A percentile compares a stretch with the other conserved stretches of the same genome.
Conservation (phyloP, 2,113 vertebrate species). For the Xenopus borealis region DNA sequence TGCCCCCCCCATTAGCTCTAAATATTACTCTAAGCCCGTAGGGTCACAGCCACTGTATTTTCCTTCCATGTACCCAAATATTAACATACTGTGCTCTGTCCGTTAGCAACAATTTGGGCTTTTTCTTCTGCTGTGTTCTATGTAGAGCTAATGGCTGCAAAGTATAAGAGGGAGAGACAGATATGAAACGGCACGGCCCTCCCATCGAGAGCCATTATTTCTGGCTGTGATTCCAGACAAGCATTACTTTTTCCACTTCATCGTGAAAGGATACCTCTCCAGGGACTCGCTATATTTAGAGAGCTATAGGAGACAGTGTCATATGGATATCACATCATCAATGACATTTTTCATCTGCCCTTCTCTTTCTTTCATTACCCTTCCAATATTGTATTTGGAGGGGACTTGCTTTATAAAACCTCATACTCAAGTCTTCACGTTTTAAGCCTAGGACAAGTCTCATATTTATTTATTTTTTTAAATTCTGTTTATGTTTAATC, state of each 20-base stretch:
- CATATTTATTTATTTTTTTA: too few relatives aligned
- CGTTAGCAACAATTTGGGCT: too few relatives aligned
- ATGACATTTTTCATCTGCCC: slow-evolving; percentile 37
- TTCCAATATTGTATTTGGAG: not conserved
- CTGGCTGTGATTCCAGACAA: slow-evolving; percentile 10
- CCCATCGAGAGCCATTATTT: slow-evolving; percentile 29
- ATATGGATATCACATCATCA: slow-evolving; percentile 16
- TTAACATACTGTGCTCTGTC: too few relatives aligned
- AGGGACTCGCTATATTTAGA: slow-evolving; percentile 30
- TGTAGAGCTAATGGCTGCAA: too few relatives aligned
- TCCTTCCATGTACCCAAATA: too few relatives aligned
- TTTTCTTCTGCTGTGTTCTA: too few relatives aligned
- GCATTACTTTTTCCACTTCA: slow-evolving; percentile 5
- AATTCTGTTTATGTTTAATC: not conserved
- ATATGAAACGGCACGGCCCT: not conserved
- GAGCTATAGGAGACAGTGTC: slow-evolving; percentile 10
- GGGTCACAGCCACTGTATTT: too few relatives aligned
- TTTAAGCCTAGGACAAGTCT: not conserved
- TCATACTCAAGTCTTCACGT: too few relatives aligned
- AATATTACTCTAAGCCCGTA: too few relatives aligned
- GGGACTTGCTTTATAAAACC: not conserved
- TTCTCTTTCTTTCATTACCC: not conserved
- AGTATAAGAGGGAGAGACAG: too few relatives aligned
- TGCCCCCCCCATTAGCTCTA: too few relatives aligned
- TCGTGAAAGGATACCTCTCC: slow-evolving; percentile 25